These are phyloP conservation scores for Catocala nupta DNA, from an alignment of 2,888 invertebrate genomes.

Conservation along the genomic window DNA sequence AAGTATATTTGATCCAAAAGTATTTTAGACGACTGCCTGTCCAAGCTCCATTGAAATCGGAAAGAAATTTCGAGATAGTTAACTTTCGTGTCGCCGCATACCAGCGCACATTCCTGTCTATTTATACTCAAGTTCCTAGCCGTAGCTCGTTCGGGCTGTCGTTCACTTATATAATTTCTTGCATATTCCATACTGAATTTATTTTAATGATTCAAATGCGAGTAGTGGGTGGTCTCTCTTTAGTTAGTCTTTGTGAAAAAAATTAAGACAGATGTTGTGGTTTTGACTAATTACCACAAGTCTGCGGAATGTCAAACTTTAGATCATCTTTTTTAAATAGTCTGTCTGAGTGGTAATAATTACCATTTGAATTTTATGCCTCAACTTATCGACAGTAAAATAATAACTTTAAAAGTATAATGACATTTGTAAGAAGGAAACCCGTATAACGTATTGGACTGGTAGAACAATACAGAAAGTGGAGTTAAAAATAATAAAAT, in stretches of 20 bases:
- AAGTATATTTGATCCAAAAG: too few species aligned
- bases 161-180: constrained; percentile 44
- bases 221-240: constrained; percentile 2
- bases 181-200: constrained; percentile 28
- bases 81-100: constrained; percentile 50
- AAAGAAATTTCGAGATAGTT: constrained; percentile 46
- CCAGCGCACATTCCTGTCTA: constrained; percentile 62
- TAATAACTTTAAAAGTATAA: too few species aligned
- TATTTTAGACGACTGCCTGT: constrained; percentile 3
- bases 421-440: too few species aligned
- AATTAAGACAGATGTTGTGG: neutral
- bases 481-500: too few species aligned
- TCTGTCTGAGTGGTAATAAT: too few species aligned
- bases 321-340: too few species aligned
- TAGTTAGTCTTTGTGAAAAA: neutral
- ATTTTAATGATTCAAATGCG: constrained; percentile 13
- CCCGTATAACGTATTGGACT: too few species aligned
- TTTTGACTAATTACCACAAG: too few species aligned
- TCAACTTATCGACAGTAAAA: too few species aligned
- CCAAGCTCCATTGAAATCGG: constrained; percentile 17
- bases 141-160: constrained; percentile 54
- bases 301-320: neutral
- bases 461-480: too few species aligned
- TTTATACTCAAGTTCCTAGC: constrained; percentile 59
- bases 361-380: too few species aligned